A percentile compares a stretch with the other conserved stretches of the same genome.
Conservation (phyloP, 2,113 vertebrate species). For the Tor tambroides region DNA sequence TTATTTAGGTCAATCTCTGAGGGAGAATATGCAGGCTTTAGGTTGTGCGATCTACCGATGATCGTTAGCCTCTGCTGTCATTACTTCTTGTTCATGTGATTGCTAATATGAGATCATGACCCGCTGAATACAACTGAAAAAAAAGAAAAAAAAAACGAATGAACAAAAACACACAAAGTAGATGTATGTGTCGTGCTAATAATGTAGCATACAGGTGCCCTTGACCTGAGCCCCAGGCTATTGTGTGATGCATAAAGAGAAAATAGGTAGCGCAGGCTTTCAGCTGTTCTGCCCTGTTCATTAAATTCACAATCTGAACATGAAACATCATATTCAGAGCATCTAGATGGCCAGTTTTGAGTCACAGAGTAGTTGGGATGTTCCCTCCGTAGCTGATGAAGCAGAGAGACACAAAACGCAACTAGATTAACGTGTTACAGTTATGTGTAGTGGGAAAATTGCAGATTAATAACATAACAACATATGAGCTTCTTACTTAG, state of each 20-base stretch:
- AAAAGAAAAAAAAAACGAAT: background rate
- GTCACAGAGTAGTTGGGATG: background rate
- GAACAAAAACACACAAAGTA: background rate
- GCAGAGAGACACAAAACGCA: constrained; percentile 10
- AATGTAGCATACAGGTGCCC: constrained; percentile 12
- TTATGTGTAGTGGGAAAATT: background rate
- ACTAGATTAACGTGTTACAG: background rate
- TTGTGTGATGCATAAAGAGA: constrained; percentile 12
- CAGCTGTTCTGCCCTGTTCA: background rate
- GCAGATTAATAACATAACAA: background rate
- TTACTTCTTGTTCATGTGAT: background rate
- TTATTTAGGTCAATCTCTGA: constrained; percentile 69
- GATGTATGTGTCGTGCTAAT: background rate
- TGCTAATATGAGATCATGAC: constrained; percentile 6
- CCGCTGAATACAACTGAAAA: background rate
- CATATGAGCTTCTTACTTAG: background rate
- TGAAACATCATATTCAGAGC: background rate
- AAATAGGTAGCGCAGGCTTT: constrained; percentile 9
- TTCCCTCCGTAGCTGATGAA: background rate
- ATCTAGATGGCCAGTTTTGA: background rate
- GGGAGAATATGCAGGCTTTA: constrained; percentile 61
- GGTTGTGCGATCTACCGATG: constrained; percentile 32
- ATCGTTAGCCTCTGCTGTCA: background rate
- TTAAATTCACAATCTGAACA: background rate
- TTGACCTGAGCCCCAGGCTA: constrained; percentile 1